Evolutionary conservation across 2,113 vertebrate genomes (phyloP).

Genomic region (Odocoileus virginianus): DNA sequence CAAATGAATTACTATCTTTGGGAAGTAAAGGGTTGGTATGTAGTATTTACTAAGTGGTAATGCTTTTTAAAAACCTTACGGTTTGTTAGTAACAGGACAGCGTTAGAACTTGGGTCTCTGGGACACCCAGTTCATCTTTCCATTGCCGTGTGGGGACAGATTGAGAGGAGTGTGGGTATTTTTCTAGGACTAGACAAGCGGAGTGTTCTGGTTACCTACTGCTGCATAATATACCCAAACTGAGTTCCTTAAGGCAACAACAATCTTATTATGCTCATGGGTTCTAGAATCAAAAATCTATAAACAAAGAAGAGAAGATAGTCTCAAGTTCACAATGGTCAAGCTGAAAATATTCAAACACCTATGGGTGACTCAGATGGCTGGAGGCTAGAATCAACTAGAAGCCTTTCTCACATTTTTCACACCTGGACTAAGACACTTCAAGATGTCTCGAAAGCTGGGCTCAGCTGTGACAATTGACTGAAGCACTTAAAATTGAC

Average conservation of each 20-base stretch:
- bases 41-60: background rate
- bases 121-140: background rate
- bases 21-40: background rate
- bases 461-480: background rate
- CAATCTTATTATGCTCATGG: background rate
- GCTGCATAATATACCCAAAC: background rate
- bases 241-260: background rate
- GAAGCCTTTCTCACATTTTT: background rate
- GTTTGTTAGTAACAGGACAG: background rate
- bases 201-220: background rate
- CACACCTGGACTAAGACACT: background rate
- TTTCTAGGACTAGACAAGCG: background rate
- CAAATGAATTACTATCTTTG: background rate
- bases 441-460: background rate
- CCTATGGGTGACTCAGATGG: background rate
- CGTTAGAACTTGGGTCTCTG: background rate
- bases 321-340: background rate
- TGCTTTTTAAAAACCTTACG: background rate
- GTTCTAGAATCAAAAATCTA: background rate
- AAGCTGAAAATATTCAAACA: background rate
- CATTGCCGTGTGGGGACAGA: background rate
- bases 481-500: background rate
- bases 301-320: background rate
- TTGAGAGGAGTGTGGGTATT: background rate
- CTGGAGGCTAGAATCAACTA: background rate